phyloP scores from a whole-genome alignment of 2,797 vertebrate genomes.

The Synaphobranchus kaupii region DNA sequence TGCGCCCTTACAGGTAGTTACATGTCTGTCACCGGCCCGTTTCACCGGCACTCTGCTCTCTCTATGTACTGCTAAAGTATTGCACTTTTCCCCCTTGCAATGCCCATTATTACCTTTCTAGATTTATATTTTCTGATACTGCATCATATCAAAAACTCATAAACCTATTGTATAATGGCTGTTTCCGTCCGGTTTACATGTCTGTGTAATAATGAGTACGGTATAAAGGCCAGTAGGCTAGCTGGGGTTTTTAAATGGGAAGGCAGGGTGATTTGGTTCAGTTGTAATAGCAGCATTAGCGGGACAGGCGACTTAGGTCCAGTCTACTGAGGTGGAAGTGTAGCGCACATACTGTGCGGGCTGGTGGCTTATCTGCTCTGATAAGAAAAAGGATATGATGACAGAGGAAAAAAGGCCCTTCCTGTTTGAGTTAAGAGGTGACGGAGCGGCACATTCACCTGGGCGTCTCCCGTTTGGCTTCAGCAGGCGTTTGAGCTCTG shows the following conservation, averaged over 20 bases:
- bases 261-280: background rate
- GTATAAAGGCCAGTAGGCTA: background rate
- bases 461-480: background rate
- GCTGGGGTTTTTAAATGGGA: background rate
- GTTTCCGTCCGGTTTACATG: background rate
- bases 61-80: too few relatives aligned
- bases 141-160: background rate
- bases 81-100: too few relatives aligned
- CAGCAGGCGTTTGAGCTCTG: background rate
- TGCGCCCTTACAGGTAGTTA: constrained; percentile 78
- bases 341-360: background rate
- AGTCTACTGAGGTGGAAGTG: background rate
- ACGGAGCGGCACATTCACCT: background rate
- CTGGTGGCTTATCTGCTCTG: background rate
- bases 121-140: background rate
- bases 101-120: too few relatives aligned
- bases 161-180: background rate
- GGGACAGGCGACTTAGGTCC: background rate
- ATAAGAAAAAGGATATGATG: constrained; percentile 12
- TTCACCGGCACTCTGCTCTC: background rate
- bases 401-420: background rate
- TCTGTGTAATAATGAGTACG: background rate
- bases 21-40: background rate
- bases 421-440: constrained; percentile 10
- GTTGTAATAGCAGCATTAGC: background rate